Percentiles rank a stretch among this genome's conserved stretches.
Evolutionary conservation across 2,888 invertebrate species (phyloP).

Genomic region (Hemaris fuciformis): DNA sequence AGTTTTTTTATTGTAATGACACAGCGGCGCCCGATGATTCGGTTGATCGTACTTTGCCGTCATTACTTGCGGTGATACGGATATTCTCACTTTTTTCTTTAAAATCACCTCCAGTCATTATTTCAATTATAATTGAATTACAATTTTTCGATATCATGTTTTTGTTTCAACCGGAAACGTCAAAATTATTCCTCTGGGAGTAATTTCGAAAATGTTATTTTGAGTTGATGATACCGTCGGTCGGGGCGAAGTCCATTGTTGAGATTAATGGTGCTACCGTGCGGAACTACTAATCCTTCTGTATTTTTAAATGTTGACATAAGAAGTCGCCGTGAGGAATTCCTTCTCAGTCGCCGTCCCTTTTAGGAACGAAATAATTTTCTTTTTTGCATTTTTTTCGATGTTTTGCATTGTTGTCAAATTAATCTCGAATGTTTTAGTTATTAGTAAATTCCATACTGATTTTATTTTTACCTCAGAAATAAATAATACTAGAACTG

Average conservation of each 20-base stretch:
- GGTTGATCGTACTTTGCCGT: conserved; percentile 53
- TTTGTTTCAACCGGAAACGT: conserved; percentile 41
- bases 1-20: conserved; percentile 60
- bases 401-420: background rate
- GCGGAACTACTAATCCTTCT: conserved; percentile 4
- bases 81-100: conserved; percentile 58
- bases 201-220: background rate
- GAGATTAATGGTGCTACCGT: conserved; percentile 3
- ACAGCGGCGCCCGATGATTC: conserved; percentile 55
- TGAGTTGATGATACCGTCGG: background rate
- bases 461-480: background rate
- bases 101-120: conserved; percentile 45
- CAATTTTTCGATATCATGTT: conserved; percentile 33
- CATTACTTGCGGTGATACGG: conserved; percentile 78
- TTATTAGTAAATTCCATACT: background rate
- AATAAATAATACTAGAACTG: background rate
- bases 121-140: conserved; percentile 54
- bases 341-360: background rate
- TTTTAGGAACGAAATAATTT: background rate
- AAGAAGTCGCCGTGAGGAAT: background rate
- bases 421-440: background rate
- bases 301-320: background rate
- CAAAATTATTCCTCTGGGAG: conserved; percentile 20
- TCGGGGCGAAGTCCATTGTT: background rate
- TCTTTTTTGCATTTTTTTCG: background rate